phyloP scores from a whole-genome alignment of 2,888 invertebrate genomes.

The Eremobia ochroleuca region DNA sequence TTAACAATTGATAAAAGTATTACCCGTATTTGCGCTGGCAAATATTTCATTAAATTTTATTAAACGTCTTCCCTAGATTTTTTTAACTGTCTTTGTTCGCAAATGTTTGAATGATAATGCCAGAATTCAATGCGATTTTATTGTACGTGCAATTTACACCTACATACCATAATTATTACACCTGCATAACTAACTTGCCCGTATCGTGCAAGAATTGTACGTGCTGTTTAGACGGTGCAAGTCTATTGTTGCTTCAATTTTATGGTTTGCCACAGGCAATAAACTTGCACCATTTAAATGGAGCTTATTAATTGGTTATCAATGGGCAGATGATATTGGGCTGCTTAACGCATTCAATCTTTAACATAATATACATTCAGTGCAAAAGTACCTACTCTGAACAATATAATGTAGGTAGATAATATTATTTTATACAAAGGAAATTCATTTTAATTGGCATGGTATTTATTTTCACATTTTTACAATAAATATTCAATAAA shows the following conservation, averaged over 20 bases:
- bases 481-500: conserved; percentile 9
- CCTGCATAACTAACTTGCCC: too few relatives aligned
- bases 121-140: not conserved
- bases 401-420: not conserved
- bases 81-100: not conserved
- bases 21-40: not conserved
- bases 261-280: not conserved
- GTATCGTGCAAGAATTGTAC: not conserved
- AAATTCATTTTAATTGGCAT: not conserved
- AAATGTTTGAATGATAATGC: not conserved
- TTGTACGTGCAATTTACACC: not conserved
- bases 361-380: not conserved
- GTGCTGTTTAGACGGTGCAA: not conserved
- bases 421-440: not conserved
- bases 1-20: not conserved
- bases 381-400: not conserved
- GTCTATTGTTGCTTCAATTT: too few relatives aligned
- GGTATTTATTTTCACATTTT: conserved; percentile 22
- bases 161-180: too few relatives aligned
- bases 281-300: not conserved
- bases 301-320: not conserved
- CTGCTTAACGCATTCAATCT: not conserved
- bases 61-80: not conserved
- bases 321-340: not conserved
- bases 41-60: not conserved